Evolutionary conservation across 1,140 invertebrate genomes (phyloP).

Genomic region (Plodia interpunctella): DNA sequence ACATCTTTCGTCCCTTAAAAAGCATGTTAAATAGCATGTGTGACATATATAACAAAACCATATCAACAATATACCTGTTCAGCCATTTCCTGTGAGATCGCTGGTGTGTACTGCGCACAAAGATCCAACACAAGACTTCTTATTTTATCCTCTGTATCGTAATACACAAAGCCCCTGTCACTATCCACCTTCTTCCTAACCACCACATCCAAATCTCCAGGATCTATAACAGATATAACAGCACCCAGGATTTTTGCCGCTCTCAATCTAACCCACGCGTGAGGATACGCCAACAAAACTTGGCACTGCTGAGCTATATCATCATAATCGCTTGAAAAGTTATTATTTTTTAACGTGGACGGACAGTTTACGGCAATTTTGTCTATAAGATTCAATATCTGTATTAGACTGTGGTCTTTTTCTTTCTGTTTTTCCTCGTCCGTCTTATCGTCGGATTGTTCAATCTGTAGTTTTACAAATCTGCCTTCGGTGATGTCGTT

Average conservation of each 20-base stretch:
- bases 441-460: slow-evolving; percentile 44
- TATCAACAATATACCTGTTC: slow-evolving; percentile 76
- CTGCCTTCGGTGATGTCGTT: slow-evolving; percentile 67
- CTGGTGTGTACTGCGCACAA: slow-evolving; percentile 84
- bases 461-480: slow-evolving; percentile 60
- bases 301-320: slow-evolving; percentile 86
- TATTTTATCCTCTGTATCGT: slow-evolving; percentile 78
- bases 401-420: slow-evolving; percentile 77
- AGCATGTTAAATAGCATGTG: too few relatives aligned
- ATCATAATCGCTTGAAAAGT: slow-evolving; percentile 67
- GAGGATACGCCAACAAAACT: slow-evolving; percentile 79
- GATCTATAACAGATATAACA: slow-evolving; percentile 81
- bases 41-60: slow-evolving; percentile 31
- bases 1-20: too few relatives aligned
- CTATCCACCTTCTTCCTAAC: slow-evolving; percentile 63
- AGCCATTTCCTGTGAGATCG: slow-evolving; percentile 79
- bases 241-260: slow-evolving; percentile 86
- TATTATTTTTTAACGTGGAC: slow-evolving; percentile 57
- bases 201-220: slow-evolving; percentile 77
- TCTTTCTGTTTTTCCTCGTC: slow-evolving; percentile 72
- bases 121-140: slow-evolving; percentile 85
- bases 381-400: slow-evolving; percentile 76
- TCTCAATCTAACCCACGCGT: slow-evolving; percentile 84
- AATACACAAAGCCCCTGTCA: slow-evolving; percentile 80
- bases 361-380: slow-evolving; percentile 75